Base-by-base conservation (phyloP, 2,113 vertebrate genomes). In the Melanerpes formicivorus region DNA sequence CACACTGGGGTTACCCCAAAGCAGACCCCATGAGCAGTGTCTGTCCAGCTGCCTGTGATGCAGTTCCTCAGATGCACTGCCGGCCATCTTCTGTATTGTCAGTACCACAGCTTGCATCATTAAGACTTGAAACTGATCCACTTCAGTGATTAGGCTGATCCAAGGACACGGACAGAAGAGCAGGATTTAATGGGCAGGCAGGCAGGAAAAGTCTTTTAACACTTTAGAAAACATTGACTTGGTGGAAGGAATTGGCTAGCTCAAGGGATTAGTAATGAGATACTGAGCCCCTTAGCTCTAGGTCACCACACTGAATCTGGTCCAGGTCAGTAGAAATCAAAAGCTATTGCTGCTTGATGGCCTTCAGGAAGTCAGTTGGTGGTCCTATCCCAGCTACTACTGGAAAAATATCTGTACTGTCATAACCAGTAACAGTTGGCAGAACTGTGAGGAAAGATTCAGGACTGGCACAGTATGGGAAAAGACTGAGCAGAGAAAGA, bases 251-350 rank as follows among this genome's bases (percentile, higher is more conserved):
- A 96, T 96, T 95, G 96, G 95, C 87, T 80, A 91, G 95, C 93
- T 96, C 94, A 96, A 88, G 80, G 94, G 95, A 96, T 96, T 96
- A 96, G 95, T 96, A 96, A 96, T 93, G 85, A 96, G 95, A 96
- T 96, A 91, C 94, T 93, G 95, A 96, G 95, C 95, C 95, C 91
- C 80, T 93, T 90, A 95, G 85, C 95, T 93, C 90, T 91, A 95
- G 96, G 95, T 96, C 95, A 96, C 91, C 91, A 96, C 93, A 93
- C 87, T 90, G 94, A 96, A 93, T 93, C 91, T 81, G 93, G 95
- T 85, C 85, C 93, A 96, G 91, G 94, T 93, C 96, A 96, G 87
- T 5, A 94, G 91, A 96, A 95, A 96, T 96, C 94, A 96, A 95
- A 96, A 96, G 93, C 91, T 88, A 62, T 70, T 73, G 88, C 93